These are phyloP conservation scores for Laticauda laticaudata DNA, from an alignment of 2,113 vertebrate genomes.

Conservation along the genomic window DNA sequence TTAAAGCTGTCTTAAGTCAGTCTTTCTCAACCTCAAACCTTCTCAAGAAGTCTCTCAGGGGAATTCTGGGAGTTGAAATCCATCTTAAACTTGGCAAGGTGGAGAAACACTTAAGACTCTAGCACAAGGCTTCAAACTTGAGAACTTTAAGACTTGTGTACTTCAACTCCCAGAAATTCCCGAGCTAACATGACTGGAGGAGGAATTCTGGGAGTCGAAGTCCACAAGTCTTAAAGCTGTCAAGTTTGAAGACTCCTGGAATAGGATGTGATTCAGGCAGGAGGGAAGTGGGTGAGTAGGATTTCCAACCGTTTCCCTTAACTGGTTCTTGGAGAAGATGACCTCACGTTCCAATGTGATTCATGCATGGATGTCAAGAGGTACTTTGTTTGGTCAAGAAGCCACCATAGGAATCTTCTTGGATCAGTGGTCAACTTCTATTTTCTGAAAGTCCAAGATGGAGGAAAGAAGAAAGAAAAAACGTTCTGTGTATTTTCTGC, in stretches of 20 bases:
- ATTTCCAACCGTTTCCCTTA: not conserved
- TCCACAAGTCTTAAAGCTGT: too few relatives aligned
- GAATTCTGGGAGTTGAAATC: too few relatives aligned
- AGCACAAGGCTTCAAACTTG: too few relatives aligned
- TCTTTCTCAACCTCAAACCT: too few relatives aligned
- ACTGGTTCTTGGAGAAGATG: not conserved
- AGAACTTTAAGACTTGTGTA: too few relatives aligned
- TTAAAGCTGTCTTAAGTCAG: too few relatives aligned
- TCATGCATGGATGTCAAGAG: not conserved
- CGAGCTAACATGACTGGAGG: too few relatives aligned
- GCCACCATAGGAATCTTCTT: not conserved
- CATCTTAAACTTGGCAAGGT: too few relatives aligned
- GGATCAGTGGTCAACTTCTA: not conserved
- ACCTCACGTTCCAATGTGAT: fast-evolving
- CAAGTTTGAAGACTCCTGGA: not conserved
- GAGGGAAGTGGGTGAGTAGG: not conserved
- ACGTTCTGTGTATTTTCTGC: not conserved
- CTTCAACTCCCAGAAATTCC: too few relatives aligned
- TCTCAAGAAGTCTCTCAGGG: too few relatives aligned
- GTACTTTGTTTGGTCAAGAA: not conserved
- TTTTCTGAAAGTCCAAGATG: not conserved
- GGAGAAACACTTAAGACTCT: too few relatives aligned
- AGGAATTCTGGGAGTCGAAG: too few relatives aligned
- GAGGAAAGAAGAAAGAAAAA: not conserved
- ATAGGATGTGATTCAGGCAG: not conserved